Base-by-base conservation (phyloP, 2,113 vertebrate species). In the Rhynchomys soricoides region DNA sequence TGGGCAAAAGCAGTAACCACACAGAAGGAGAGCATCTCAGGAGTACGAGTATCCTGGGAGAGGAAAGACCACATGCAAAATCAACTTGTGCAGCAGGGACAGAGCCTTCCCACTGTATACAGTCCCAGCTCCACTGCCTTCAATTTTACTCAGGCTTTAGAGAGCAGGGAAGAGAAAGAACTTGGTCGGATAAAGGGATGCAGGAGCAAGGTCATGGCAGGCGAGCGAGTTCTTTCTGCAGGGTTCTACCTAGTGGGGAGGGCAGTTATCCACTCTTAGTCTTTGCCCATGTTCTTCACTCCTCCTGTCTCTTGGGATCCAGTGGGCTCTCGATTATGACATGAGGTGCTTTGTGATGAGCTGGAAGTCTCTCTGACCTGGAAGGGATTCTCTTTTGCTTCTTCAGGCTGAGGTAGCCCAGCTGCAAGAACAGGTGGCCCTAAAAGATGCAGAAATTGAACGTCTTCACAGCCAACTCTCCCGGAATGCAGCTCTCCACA, bases 401-500 rank as follows among this genome's bases (percentile, higher is more conserved):
- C 97, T 98, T 21, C 98, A 99, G 99, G 99, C 99, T 50, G 99
- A 99, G 98, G 99, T 99, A 96, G 98, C 98, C 94, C 98, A 99
- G 97, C 99, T 99, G 50, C 99, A 99, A 97, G 99, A 99, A 97
- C 98, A 99, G 7, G 97, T 99, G 97, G 98, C 99, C 95, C 98
- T 98, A 96, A 99, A 99, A 97, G 99, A 99, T 71, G 98, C 99
- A 55, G 99, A 99, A 98, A 99, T 99, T 31, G 99, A 99, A 97
- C 99, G 98, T 21, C 98, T 99, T 93, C 99, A 99, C 90, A 98
- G 99, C 94, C 99, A 99, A 95, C 99, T 99, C 13, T 98, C 99
- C 75, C 99, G 99, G 97, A 98, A 99, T 11, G 97, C 98, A 37
- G 98, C 98, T 2, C 90, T 97, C n/a, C 98, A 98, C 62, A 96